Conservation (phyloP, 2,113 vertebrate species). For the Furnarius figulus region DNA sequence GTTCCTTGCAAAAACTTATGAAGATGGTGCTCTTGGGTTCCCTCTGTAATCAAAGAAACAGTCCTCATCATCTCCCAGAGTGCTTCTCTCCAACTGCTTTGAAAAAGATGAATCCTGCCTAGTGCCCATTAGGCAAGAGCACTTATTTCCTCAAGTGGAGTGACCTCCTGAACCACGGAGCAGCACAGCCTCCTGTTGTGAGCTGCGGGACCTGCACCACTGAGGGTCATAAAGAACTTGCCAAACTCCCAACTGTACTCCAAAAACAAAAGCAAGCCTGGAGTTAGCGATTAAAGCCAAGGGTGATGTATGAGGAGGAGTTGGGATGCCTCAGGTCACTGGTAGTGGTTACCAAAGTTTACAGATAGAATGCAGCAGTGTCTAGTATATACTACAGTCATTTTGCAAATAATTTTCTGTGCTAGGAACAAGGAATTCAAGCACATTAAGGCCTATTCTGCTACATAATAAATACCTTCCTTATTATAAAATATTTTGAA, state of each 20-base stretch:
- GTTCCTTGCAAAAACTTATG: not conserved
- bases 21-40: not conserved
- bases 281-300: not conserved
- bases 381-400: too few relatives aligned
- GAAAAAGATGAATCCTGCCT: not conserved
- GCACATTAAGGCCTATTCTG: not conserved
- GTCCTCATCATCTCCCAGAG: not conserved
- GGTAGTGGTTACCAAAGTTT: not conserved
- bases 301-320: not conserved
- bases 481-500: not conserved
- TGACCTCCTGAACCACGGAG: constrained; percentile 13
- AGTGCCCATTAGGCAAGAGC: not conserved
- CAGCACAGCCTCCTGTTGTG: not conserved
- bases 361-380: not conserved
- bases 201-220: not conserved
- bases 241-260: not conserved
- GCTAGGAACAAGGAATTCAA: not conserved
- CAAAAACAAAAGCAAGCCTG: not conserved
- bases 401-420: not conserved
- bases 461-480: not conserved
- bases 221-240: not conserved
- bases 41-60: not conserved
- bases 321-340: not conserved
- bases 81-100: not conserved
- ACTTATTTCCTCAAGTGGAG: constrained; percentile 8